Base-by-base conservation (phyloP, 1,140 invertebrate species). In the Leguminivora glycinivorella region DNA sequence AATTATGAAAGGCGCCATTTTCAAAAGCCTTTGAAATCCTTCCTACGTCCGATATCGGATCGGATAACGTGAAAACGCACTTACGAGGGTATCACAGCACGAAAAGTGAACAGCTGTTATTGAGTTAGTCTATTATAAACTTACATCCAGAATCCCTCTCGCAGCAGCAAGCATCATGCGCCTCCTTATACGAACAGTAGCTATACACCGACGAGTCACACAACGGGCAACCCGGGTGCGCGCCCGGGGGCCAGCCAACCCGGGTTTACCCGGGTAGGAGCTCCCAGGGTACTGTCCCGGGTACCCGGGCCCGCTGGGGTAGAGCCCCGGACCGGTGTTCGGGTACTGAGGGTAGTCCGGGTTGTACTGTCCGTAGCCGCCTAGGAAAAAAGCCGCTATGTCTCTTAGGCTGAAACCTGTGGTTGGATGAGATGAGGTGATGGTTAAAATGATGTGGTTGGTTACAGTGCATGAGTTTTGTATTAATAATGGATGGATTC, bases 91-190 rank as follows among this genome's bases (percentile, higher is more conserved):
- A n/a, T n/a, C n/a, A n/a, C n/a, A n/a, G n/a, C n/a, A n/a, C n/a
- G n/a, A n/a, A n/a, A n/a, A n/a, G n/a, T n/a, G n/a, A n/a, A n/a
- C n/a, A n/a, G n/a, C n/a, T n/a, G n/a, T n/a, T n/a, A n/a, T n/a
- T n/a, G n/a, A n/a, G n/a, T n/a, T n/a, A n/a, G n/a, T n/a, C n/a
- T n/a, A n/a, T n/a, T n/a, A 67, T 34, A 56, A 81, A 89, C 90
- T 92, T 88, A 94, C 94, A 94, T 73, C 92, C 92, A 71, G 92
- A 87, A 79, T 88, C 47, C 5, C 47, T 86, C 66, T 93, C 90
- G 77, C 95, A 96, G 81, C 95, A 96, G 79, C 95, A 96, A 0
- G 95, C 93, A 78, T 96, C 95, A 78, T 96, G 95, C 1, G 95
- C 92, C 67, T 96, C 88, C 85, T 95, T 96, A 47, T 95, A 93